Evolutionary conservation across 2,113 vertebrate genomes (phyloP).

Genomic region (Zosterops pallidus): DNA sequence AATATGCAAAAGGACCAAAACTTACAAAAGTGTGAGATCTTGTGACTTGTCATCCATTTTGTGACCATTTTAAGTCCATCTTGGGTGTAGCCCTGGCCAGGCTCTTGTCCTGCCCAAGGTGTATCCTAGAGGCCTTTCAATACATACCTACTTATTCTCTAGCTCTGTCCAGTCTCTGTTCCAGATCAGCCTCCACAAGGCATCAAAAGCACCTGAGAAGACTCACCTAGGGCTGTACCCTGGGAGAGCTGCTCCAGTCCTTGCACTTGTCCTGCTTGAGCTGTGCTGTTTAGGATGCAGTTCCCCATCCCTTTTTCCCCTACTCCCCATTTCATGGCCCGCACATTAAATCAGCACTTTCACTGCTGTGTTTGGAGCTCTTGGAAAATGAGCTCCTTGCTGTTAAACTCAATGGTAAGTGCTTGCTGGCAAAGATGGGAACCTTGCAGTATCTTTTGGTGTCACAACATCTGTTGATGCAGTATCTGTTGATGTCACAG

Average conservation of each 20-base stretch:
- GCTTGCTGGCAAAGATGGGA: neutral
- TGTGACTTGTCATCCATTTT: fast-evolving
- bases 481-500: neutral
- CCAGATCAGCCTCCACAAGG: neutral
- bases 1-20: neutral
- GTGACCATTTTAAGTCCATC: neutral
- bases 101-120: neutral
- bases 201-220: neutral
- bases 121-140: neutral
- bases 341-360: neutral
- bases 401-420: neutral
- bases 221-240: neutral
- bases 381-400: neutral
- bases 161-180: neutral
- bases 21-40: neutral
- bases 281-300: neutral
- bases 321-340: neutral
- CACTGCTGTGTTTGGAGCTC: neutral
- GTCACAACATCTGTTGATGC: no score
- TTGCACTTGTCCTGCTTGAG: neutral
- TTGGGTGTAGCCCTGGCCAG: neutral
- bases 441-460: neutral
- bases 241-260: neutral
- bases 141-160: neutral
- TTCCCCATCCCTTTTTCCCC: neutral